Evolutionary conservation across 2,888 invertebrate genomes (phyloP), one percentile per base, ranked within the genome.

Genomic region (Mythimna lalbum): DNA sequence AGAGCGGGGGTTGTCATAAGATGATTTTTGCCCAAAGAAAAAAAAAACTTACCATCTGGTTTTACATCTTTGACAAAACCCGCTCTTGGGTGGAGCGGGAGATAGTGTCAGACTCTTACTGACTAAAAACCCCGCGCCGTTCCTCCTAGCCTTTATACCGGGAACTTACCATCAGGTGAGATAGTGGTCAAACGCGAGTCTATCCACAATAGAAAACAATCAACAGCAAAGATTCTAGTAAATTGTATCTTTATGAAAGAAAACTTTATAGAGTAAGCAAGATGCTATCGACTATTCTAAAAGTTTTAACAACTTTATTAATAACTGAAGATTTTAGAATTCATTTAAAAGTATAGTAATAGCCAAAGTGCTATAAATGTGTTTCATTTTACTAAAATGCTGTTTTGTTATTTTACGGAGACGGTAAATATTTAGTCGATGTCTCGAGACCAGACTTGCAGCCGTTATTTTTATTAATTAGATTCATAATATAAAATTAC

Each of bases 261-360:
- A 70, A 67, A 69, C 62, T 72, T 63, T 12, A 56, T n/a, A 61
- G 36, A 55, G 63, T 71, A 70, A 75, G 70, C 60, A 73, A 66
- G 31, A 56, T 66, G 55, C 47, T 53, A 64, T 69, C 50, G 9
- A 80, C 64, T 65, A 50, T 66, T 60, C 47, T 33, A 43, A 63
- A 75, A 73, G 67, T 73, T 71, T 75, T 57, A 64, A 55, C 47
- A 82, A 69, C 66, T 80, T 82, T 64, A 47, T 43, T 80, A 69
- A 70, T 69, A 61, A 49, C 27, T 61, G 19, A 77, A 82, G 36
- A 78, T 67, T 78, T 78, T 68, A 61, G 63, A 31, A 53, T 52
- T 53, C 6, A 78, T 67, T 78, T 55, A 64, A 12, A 57, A 64
- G 59, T 60, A 21, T 57, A 64, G 39, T 65, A 65, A 76, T 65